Evolutionary conservation across 2,797 vertebrate genomes (phyloP), one percentile per base, ranked within the genome.

Genomic region (Anguilla marmorata): DNA sequence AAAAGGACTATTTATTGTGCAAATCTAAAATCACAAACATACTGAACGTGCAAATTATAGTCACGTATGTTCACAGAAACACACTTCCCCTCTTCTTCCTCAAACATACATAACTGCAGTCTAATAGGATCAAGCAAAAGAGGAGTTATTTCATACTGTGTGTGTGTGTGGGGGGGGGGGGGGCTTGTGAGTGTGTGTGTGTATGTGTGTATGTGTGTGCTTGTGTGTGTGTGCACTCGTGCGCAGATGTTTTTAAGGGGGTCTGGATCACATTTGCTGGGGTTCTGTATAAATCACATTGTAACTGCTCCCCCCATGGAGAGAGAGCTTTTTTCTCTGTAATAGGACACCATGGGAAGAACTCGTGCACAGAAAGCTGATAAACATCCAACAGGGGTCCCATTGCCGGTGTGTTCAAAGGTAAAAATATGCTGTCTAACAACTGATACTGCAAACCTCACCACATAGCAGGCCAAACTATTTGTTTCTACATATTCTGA

Each of bases 1-100:
- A 48, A 90, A 91, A 93, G 92, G 87, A 93, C 80, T 91, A 90
- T 92, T 92, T 92, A 88, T 84, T 0, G 0, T 52, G 50, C 50
- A 52, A 52, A 8, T 52, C 50, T 52, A 52, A 8, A 8, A 52
- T 41, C 24, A 69, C 63, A 69, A 69, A 69, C n/a, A 69, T n/a
- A n/a, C 63, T 19, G 30, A 33, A 27, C 30, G 69, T 74, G 27
- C 69, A 27, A 74, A 74, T 27, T 27, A 74, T 11, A 74, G 69
- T 74, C 33, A 74, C 12, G 30, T 76, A 14, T 37, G 72, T n/a
- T 82, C 37, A 82, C 33, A 79, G 41, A 48, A 19, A 80, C 41
- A 21, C 37, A 80, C 1, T 80, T 33, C 30, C 45, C 16, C 33
- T 41, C 76, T 80, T 41, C 33, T 80, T 80, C 37, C 41, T 80